Evolutionary conservation across 2,797 vertebrate genomes (phyloP).

Genomic region (Ambastaia sidthimunki): DNA sequence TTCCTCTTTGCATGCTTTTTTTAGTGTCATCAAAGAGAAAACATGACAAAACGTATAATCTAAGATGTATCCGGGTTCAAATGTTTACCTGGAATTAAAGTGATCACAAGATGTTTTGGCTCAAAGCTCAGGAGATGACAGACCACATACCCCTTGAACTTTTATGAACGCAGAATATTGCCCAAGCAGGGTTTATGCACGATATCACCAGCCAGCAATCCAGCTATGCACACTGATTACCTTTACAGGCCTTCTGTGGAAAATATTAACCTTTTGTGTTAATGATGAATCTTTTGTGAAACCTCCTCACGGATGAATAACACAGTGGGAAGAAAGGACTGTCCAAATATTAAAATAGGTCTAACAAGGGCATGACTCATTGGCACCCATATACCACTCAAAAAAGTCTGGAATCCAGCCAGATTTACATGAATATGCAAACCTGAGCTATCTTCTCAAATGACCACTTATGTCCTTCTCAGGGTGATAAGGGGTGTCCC

Average conservation of each 20-base stretch:
- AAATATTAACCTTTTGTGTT: constrained; percentile 52
- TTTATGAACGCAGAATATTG: constrained; percentile 25
- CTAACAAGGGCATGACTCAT: constrained; percentile 22
- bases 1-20: neutral
- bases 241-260: constrained; percentile 25
- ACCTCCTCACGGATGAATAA: constrained; percentile 14
- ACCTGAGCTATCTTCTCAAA: neutral
- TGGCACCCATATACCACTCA: neutral
- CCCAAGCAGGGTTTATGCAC: constrained; percentile 12
- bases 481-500: neutral
- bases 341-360: constrained; percentile 23
- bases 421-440: constrained; percentile 37
- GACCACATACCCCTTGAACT: neutral
- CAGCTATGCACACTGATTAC: constrained; percentile 25
- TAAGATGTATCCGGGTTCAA: neutral
- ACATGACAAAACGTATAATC: neutral
- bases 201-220: neutral
- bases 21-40: neutral
- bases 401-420: constrained; percentile 1
- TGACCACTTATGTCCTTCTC: constrained; percentile 10
- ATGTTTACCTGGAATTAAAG: neutral
- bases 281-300: constrained; percentile 45
- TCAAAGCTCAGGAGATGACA: neutral
- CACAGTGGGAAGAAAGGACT: constrained; percentile 10
- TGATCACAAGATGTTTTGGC: neutral